Conservation (phyloP, 2,797 vertebrate species). For the Esox lucius region DNA sequence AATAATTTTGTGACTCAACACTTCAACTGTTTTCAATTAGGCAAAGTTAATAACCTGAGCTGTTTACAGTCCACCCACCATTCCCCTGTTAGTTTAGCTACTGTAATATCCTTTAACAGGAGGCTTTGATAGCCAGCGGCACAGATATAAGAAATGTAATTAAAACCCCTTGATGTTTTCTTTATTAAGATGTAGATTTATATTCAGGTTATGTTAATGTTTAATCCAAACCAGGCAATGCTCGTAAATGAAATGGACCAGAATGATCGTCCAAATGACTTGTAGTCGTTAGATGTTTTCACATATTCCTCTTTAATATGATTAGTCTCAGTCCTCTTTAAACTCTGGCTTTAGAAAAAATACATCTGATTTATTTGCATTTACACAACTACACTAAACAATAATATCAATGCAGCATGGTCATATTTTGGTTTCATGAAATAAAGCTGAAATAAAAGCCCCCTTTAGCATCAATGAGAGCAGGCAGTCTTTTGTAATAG, state of each 20-base stretch:
- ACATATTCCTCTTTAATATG: neutral
- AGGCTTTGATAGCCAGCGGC: slow-evolving; percentile 38
- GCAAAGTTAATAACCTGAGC: slow-evolving; percentile 38
- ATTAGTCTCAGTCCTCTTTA: too few relatives aligned
- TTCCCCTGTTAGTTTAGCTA: slow-evolving; percentile 31
- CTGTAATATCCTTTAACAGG: slow-evolving; percentile 43
- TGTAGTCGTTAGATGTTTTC: slow-evolving; percentile 8
- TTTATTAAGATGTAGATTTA: neutral
- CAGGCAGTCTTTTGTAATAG: too few relatives aligned
- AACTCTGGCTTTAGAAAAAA: too few relatives aligned
- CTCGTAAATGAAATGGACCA: too few relatives aligned
- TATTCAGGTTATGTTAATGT: slow-evolving; percentile 9
- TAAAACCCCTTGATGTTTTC: neutral
- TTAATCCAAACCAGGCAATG: too few relatives aligned
- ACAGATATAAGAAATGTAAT: slow-evolving; percentile 39
- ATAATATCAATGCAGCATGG: neutral
- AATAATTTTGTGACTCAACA: slow-evolving; percentile 15
- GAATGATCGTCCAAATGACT: too few relatives aligned
- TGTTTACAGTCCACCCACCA: slow-evolving; percentile 39
- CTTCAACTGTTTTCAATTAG: slow-evolving; percentile 34
- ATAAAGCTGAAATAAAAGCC: neutral
- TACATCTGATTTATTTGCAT: too few relatives aligned
- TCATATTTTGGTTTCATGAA: neutral
- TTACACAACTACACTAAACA: neutral
- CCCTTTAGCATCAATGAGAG: too few relatives aligned